Evolutionary conservation across 1,140 invertebrate species (phyloP).

Genomic region (Oryctes rhinoceros): DNA sequence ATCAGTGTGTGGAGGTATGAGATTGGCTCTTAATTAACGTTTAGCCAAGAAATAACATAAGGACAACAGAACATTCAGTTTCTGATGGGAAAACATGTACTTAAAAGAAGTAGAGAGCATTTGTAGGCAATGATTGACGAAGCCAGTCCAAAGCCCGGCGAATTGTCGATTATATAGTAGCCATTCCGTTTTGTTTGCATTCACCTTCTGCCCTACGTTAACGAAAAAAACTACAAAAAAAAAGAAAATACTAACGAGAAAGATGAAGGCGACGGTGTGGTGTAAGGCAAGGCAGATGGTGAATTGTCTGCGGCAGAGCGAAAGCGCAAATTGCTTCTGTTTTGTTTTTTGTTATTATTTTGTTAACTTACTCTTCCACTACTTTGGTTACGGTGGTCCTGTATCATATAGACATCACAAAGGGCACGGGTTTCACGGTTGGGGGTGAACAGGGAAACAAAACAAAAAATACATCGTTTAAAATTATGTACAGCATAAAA

Average conservation of each 20-base stretch:
- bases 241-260: not conserved
- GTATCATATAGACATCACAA: constrained; percentile 38
- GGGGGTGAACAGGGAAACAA: constrained; percentile 40
- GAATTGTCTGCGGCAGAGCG: constrained; percentile 37
- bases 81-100: constrained; percentile 17
- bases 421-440: constrained; percentile 22
- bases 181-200: constrained; percentile 26
- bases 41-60: constrained; percentile 2
- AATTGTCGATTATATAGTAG: constrained; percentile 24
- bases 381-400: constrained; percentile 41
- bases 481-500: constrained; percentile 40
- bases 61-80: constrained; percentile 19
- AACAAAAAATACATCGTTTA: constrained; percentile 42
- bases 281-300: constrained; percentile 18
- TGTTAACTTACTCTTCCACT: constrained; percentile 42
- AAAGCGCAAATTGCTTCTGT: constrained; percentile 38
- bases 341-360: constrained; percentile 20
- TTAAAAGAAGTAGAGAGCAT: constrained; percentile 17
- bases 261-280: no score
- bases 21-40: constrained; percentile 12
- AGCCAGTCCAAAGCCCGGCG: constrained; percentile 40
- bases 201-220: constrained; percentile 24
- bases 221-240: not conserved
- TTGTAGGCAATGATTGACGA: constrained; percentile 37
- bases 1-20: constrained; percentile 12